These are phyloP conservation scores for Rhyacophila brunnea DNA, from an alignment of 1,140 invertebrate genomes.

Conservation along the genomic window DNA sequence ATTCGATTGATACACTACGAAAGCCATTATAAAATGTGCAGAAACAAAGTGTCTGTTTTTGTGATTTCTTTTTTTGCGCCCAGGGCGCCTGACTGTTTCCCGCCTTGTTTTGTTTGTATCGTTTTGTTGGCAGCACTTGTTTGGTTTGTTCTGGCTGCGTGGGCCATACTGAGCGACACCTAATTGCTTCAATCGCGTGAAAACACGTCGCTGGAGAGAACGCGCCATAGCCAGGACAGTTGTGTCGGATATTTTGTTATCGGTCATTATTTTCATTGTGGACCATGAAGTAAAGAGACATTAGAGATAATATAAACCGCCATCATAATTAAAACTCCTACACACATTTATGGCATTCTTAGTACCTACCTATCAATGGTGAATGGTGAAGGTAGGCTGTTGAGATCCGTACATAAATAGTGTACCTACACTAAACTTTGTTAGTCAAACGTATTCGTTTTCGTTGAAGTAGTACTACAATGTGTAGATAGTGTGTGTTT, in stretches of 20 bases:
- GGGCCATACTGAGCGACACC: conserved; percentile 11
- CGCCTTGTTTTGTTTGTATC: conserved; percentile 25
- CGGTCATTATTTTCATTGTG: conserved; percentile 30
- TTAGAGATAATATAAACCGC: too few species aligned
- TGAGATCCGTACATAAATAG: too few species aligned
- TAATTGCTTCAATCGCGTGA: conserved; percentile 29
- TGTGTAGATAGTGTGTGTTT: too few species aligned
- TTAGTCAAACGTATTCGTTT: too few species aligned
- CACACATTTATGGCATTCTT: too few species aligned
- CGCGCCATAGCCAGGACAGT: conserved; percentile 13
- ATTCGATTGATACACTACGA: too few species aligned
- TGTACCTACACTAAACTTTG: too few species aligned
- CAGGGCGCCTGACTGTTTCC: conserved; percentile 10
- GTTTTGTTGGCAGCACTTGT: conserved; percentile 32
- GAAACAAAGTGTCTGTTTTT: conserved; percentile 11
- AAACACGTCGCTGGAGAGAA: conserved; percentile 15
- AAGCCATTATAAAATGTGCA: too few species aligned
- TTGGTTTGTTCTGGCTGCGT: conserved; percentile 22
- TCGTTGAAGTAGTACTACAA: too few species aligned
- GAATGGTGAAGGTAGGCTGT: too few species aligned
- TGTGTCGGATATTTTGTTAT: conserved; percentile 23
- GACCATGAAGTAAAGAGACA: conserved; percentile 7
- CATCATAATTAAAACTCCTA: too few species aligned
- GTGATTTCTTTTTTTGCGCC: conserved; percentile 12
- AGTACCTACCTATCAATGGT: too few species aligned